phyloP scores from a whole-genome alignment of 2,888 invertebrate species.

The Nemotelus nigrinus region DNA sequence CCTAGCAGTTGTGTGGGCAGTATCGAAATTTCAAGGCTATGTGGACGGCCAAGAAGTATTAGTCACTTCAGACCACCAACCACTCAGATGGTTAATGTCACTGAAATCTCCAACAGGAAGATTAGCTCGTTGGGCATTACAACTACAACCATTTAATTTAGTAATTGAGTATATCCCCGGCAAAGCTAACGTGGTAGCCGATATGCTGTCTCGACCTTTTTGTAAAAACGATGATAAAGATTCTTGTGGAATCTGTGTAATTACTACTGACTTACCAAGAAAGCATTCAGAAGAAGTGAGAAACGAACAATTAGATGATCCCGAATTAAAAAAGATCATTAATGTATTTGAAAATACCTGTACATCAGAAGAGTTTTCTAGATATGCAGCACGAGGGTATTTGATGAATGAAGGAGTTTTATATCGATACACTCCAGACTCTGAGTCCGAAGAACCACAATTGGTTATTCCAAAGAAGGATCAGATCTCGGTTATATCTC shows the following conservation, averaged over 20 bases:
- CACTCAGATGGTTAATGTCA: too few relatives aligned
- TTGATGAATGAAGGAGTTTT: constrained; percentile 25
- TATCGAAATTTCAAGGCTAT: too few relatives aligned
- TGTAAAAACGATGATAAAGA: not conserved
- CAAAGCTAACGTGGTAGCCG: constrained; percentile 58
- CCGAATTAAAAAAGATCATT: not conserved
- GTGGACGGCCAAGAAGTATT: too few relatives aligned
- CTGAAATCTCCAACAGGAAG: too few relatives aligned
- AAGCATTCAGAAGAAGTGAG: not conserved
- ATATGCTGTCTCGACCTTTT: constrained; percentile 58
- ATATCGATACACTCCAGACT: constrained; percentile 7
- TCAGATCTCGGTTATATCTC: not conserved
- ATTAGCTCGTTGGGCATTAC: too few relatives aligned
- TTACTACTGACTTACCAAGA: constrained; percentile 16
- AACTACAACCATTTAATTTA: too few relatives aligned
- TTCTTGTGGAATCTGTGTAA: not conserved
- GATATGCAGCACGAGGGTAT: constrained; percentile 45
- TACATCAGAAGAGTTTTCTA: too few relatives aligned
- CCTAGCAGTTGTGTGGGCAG: constrained; percentile 53
- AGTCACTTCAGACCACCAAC: too few relatives aligned
- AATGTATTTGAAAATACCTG: constrained; percentile 34
- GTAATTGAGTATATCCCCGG: constrained; percentile 53
- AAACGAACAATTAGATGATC: constrained; percentile 50
- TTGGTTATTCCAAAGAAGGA: not conserved
- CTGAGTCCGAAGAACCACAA: not conserved